Evolutionary conservation across 2,888 invertebrate species (phyloP), one percentile per base, ranked within the genome.

Genomic region (Amblyjoppa fuscipennis): DNA sequence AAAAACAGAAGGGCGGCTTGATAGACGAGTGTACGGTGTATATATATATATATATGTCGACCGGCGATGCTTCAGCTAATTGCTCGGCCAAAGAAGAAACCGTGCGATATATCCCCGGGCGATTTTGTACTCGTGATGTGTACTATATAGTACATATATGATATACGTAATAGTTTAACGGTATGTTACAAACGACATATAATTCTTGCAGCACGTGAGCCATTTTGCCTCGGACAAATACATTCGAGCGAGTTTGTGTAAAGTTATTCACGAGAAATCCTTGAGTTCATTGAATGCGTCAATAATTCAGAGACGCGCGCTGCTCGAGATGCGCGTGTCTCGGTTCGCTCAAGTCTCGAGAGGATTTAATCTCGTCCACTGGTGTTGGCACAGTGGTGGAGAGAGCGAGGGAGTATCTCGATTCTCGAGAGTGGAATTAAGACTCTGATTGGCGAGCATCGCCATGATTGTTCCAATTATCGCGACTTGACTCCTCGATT

Each of bases 401-500:
- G 16, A 31, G 66, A 7, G n/a, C 45, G 61, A 68, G 53, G 56
- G 64, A 83, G 56, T 74, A 31, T 45, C 45, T 49, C 74, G 56
- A 68, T 78, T 61, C 49, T 38, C 13, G 84, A 81, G 85, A 83
- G 80, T 82, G 85, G 88, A 89, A 89, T 89, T 85, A 81, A 87
- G 85, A 84, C 85, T 88, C 89, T 90, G 89, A 91, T 92, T 90
- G 90, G 91, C 87, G 89, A 87, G 88, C 89, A 91, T 90, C 89
- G 86, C 82, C 89, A 90, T 92, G 93, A 93, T 93, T 93, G 92
- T 90, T 88, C 90, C 94, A 93, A 93, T 94, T 93, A 93, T 92
- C 90, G 91, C 91, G 90, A 93, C 92, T 93, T 93, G 93, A 93
- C 93, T 93, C 89, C 89, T 87, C 90, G 92, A 93, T 93, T 93